Percentiles rank a stretch among this genome's conserved stretches.
Evolutionary conservation across 1,140 invertebrate species (phyloP).

Genomic region (Pachyrhynchus sulphureomaculatus): DNA sequence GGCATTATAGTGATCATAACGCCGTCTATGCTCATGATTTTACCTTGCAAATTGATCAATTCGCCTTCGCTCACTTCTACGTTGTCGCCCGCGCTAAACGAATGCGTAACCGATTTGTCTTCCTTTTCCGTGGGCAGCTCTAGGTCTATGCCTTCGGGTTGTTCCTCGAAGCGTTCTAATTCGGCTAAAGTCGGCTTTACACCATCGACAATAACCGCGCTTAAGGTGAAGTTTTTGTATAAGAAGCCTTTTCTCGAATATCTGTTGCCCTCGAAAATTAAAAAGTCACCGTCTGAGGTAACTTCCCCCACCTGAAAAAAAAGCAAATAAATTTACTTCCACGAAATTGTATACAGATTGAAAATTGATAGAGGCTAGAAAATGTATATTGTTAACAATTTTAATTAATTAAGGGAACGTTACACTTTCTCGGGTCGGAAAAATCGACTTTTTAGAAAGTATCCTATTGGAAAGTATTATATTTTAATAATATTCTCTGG

Average conservation of each 20-base stretch:
- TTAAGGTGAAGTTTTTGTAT: constrained; percentile 94
- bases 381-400: too few species aligned
- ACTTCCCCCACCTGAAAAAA: constrained; percentile 83
- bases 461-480: too few species aligned
- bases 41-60: constrained; percentile 82
- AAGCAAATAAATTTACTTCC: background rate
- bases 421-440: too few species aligned
- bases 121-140: constrained; percentile 65
- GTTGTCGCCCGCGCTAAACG: constrained; percentile 90
- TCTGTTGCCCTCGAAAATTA: constrained; percentile 95
- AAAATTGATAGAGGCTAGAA: too few species aligned
- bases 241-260: constrained; percentile 94
- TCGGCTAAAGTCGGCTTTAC: constrained; percentile 94
- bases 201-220: constrained; percentile 88
- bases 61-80: constrained; percentile 96
- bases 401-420: too few species aligned
- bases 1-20: constrained; percentile 95
- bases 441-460: too few species aligned
- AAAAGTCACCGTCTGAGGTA: constrained; percentile 93
- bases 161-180: constrained; percentile 94
- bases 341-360: too few species aligned
- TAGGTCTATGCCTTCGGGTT: constrained; percentile 88
- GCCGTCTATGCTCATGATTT: constrained; percentile 74
- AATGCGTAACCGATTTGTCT: constrained; percentile 74
- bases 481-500: too few species aligned